phyloP scores from a whole-genome alignment of 2,797 vertebrate genomes.

The Nannoperca australis region DNA sequence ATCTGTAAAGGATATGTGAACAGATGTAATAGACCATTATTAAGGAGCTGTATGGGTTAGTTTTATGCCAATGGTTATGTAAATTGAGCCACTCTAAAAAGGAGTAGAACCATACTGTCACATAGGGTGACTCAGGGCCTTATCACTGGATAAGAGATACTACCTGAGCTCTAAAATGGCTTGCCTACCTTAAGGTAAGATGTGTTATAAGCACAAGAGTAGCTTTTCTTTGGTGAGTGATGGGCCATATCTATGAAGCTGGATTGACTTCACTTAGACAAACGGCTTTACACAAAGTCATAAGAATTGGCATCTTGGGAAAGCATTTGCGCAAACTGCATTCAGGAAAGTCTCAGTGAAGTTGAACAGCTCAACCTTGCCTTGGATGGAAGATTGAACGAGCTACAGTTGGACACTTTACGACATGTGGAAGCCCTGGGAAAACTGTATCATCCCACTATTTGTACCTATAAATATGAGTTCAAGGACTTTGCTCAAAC shows the following conservation, averaged over 20 bases:
- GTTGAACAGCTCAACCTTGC: background rate
- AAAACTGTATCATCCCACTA: background rate
- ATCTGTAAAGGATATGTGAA: conserved; percentile 42
- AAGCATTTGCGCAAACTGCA: conserved; percentile 16
- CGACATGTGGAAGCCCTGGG: background rate
- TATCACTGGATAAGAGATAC: conserved; percentile 12
- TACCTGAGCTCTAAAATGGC: conserved; percentile 14
- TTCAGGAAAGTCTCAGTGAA: conserved; percentile 20
- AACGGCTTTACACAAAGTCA: conserved; percentile 13
- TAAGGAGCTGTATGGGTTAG: background rate
- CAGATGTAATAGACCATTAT: background rate
- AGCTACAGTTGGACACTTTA: conserved; percentile 10
- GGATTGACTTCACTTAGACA: conserved; percentile 11
- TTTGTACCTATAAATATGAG: background rate
- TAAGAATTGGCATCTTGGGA: conserved; percentile 22
- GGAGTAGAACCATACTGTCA: background rate
- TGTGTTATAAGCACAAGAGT: background rate
- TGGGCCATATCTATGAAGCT: conserved; percentile 5
- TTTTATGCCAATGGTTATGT: conserved; percentile 43
- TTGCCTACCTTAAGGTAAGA: conserved; percentile 4
- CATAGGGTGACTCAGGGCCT: background rate
- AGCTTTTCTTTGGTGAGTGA: background rate
- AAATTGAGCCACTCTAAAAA: conserved; percentile 8
- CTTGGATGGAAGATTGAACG: conserved; percentile 1
- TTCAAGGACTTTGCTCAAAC: background rate